Evolutionary conservation across 1,140 invertebrate species (phyloP).

Genomic region (Tetranychus urticae): DNA sequence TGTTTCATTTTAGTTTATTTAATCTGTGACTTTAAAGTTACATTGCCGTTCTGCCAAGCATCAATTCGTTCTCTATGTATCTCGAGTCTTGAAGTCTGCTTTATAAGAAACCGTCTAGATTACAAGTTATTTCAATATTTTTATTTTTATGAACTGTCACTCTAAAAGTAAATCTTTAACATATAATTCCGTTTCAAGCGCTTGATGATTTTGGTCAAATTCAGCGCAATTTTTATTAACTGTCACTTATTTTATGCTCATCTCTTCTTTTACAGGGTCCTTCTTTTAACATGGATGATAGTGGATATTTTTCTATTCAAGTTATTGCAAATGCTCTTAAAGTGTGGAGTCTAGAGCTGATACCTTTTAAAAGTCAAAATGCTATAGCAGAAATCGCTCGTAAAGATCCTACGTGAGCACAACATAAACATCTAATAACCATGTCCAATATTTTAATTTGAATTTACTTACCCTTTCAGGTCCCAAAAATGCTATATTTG

Average conservation of each 20-base stretch:
- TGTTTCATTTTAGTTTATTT: too few species aligned
- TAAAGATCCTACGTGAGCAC: constrained; percentile 37
- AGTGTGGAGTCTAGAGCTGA: constrained; percentile 45
- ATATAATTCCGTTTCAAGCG: too few species aligned
- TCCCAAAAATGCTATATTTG: constrained; percentile 50
- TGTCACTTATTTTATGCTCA: background rate
- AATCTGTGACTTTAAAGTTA: too few species aligned
- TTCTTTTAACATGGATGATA: constrained; percentile 64
- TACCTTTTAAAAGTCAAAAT: constrained; percentile 43
- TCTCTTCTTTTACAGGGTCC: constrained; percentile 33
- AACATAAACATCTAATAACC: background rate
- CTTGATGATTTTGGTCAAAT: background rate
- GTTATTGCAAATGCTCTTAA: constrained; percentile 42
- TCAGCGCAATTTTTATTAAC: background rate
- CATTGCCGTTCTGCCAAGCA: too few species aligned
- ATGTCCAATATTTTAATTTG: background rate
- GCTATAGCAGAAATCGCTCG: constrained; percentile 31
- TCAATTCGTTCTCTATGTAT: too few species aligned
- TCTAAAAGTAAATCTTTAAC: too few species aligned
- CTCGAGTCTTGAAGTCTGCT: too few species aligned
- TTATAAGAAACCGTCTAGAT: too few species aligned
- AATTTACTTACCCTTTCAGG: constrained; percentile 18
- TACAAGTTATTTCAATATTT: too few species aligned
- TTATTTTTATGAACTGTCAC: too few species aligned
- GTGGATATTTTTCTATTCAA: constrained; percentile 68